These are phyloP conservation scores for Pipistrellus pygmaeus DNA, from an alignment of 2,797 vertebrate genomes.

Conservation along the genomic window DNA sequence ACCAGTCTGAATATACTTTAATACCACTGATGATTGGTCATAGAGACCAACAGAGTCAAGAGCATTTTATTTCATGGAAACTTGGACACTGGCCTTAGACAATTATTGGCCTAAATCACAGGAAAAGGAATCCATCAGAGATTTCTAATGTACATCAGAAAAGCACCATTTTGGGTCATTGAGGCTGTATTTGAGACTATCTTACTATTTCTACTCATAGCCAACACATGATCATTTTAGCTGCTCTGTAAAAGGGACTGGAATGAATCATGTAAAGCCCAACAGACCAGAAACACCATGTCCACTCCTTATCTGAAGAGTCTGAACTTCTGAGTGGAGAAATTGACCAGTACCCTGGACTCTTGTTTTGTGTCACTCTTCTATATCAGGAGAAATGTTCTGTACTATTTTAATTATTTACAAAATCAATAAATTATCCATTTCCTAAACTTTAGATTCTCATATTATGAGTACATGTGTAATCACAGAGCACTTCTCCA, in stretches of 20 bases:
- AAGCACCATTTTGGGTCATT: not conserved
- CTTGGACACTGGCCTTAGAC: not conserved
- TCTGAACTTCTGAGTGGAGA: not conserved
- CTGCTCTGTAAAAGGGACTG: not conserved
- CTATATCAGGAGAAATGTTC: not conserved
- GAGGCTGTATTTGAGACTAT: not conserved
- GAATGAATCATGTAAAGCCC: not conserved
- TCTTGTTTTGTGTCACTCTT: not conserved
- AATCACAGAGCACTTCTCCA: not conserved
- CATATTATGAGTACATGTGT: not conserved
- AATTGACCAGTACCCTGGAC: not conserved
- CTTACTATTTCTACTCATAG: not conserved
- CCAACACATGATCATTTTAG: not conserved
- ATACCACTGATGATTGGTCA: not conserved
- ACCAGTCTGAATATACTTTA: not conserved
- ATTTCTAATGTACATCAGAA: not conserved
- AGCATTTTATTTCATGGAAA: constrained; percentile 4
- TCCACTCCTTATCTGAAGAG: not conserved
- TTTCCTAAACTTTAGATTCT: not conserved
- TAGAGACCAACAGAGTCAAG: not conserved
- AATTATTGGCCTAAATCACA: not conserved
- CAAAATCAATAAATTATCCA: not conserved
- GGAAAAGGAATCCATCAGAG: not conserved
- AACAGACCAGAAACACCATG: not conserved
- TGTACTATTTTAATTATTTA: not conserved